Evolutionary conservation across 2,113 vertebrate species (phyloP).

Genomic region (Cochlearius cochlearius): DNA sequence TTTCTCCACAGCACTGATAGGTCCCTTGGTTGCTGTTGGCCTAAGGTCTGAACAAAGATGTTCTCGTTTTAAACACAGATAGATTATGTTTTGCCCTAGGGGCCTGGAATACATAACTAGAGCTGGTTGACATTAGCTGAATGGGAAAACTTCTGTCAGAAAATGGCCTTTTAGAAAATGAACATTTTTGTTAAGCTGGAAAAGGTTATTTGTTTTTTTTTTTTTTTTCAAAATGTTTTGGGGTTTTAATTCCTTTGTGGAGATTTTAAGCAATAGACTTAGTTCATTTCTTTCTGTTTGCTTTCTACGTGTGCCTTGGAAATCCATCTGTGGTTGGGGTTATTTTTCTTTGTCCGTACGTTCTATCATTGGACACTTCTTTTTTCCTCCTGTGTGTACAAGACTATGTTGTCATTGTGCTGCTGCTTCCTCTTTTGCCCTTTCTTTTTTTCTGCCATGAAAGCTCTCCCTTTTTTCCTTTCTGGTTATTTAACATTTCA

Average conservation of each 20-base stretch:
- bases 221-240: not conserved
- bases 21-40: conserved; percentile 1
- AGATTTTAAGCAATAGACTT: not conserved
- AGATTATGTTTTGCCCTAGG: conserved; percentile 23
- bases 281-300: not conserved
- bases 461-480: not conserved
- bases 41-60: conserved; percentile 5
- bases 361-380: not conserved
- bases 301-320: not conserved
- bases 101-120: not conserved
- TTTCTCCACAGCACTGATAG: not conserved
- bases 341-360: not conserved
- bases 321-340: not conserved
- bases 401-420: not conserved
- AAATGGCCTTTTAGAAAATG: not conserved
- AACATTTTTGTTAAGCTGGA: not conserved
- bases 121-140: not conserved
- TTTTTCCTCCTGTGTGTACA: not conserved
- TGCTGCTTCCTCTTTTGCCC: not conserved
- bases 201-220: not conserved
- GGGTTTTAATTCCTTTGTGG: not conserved
- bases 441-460: not conserved
- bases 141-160: not conserved
- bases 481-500: conserved; percentile 25
- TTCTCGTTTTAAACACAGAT: not conserved